A percentile compares a stretch with the other conserved stretches of the same genome.
phyloP scores from a whole-genome alignment of 1,140 invertebrate genomes.

The Psilanteris sp. region DNA sequence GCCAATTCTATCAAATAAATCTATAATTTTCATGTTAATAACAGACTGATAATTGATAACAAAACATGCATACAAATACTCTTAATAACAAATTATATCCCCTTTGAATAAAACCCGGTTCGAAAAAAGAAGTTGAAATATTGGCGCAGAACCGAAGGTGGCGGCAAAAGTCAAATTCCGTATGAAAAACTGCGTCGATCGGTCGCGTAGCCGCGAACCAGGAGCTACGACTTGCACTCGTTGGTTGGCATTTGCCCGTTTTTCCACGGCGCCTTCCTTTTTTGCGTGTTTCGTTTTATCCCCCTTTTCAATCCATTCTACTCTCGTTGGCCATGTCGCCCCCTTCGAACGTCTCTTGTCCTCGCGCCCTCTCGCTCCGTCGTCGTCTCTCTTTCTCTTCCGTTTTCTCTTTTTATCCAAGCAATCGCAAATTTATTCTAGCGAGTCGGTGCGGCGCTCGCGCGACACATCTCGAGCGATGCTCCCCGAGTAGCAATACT shows the following conservation, averaged over 20 bases:
- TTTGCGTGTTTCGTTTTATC: constrained; percentile 60
- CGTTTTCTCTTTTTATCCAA: constrained; percentile 62
- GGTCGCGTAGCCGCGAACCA: constrained; percentile 8
- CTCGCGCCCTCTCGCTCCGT: constrained; percentile 11
- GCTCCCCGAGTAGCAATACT: constrained; percentile 72
- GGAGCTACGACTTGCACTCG: constrained; percentile 15
- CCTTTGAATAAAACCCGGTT: no score
- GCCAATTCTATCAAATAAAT: no score
- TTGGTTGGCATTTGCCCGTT: constrained; percentile 34
- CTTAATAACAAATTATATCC: no score
- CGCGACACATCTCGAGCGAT: constrained; percentile 62
- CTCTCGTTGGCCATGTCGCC: constrained; percentile 58
- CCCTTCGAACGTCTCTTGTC: constrained; percentile 33
- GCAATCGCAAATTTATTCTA: constrained; percentile 78
- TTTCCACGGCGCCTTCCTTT: constrained; percentile 36
- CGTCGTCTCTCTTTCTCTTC: constrained; percentile 8
- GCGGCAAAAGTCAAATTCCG: constrained; percentile 28
- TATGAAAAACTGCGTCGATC: constrained; percentile 46
- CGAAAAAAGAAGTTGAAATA: constrained; percentile 3
- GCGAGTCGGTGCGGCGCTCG: constrained; percentile 69
- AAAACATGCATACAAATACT: no score
- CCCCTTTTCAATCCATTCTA: constrained; percentile 68
- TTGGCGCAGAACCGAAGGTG: constrained; percentile 3
- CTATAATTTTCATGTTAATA: no score
- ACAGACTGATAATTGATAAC: no score